A percentile compares a stretch with the other conserved stretches of the same genome.
Evolutionary conservation across 2,113 vertebrate species (phyloP).

Genomic region (Chiloscyllium plagiosum): DNA sequence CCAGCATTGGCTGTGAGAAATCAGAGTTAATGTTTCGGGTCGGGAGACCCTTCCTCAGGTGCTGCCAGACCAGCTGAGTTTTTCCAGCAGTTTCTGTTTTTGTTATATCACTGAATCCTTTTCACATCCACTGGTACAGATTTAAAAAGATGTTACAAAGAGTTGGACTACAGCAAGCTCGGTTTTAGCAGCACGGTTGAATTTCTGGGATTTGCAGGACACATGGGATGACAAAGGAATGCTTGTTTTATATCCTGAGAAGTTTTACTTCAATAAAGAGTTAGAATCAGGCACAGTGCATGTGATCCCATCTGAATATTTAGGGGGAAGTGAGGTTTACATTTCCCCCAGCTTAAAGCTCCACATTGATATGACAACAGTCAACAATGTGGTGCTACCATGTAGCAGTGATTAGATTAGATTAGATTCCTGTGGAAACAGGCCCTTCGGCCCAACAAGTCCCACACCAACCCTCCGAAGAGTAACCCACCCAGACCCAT

Average conservation of each 20-base stretch:
- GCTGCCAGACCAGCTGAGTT: too few relatives aligned
- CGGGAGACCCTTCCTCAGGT: too few relatives aligned
- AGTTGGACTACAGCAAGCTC: background rate
- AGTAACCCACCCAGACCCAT: too few relatives aligned
- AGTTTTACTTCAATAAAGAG: background rate
- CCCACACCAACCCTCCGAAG: too few relatives aligned
- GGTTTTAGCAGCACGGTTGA: background rate
- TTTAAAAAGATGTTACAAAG: background rate
- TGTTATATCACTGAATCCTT: background rate
- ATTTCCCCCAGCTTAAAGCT: background rate
- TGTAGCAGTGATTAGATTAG: background rate
- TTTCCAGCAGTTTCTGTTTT: too few relatives aligned
- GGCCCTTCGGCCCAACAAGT: too few relatives aligned
- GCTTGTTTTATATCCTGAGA: background rate
- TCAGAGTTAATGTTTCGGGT: too few relatives aligned
- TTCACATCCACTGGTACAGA: background rate
- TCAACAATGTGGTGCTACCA: background rate
- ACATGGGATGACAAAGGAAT: background rate
- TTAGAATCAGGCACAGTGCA: background rate
- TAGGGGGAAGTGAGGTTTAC: too few relatives aligned
- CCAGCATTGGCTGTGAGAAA: too few relatives aligned
- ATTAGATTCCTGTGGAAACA: too few relatives aligned
- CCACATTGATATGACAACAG: background rate
- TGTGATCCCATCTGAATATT: background rate
- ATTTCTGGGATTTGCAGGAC: background rate